Evolutionary conservation across 2,113 vertebrate genomes (phyloP).

Genomic region (Neotragus pygmaeus): DNA sequence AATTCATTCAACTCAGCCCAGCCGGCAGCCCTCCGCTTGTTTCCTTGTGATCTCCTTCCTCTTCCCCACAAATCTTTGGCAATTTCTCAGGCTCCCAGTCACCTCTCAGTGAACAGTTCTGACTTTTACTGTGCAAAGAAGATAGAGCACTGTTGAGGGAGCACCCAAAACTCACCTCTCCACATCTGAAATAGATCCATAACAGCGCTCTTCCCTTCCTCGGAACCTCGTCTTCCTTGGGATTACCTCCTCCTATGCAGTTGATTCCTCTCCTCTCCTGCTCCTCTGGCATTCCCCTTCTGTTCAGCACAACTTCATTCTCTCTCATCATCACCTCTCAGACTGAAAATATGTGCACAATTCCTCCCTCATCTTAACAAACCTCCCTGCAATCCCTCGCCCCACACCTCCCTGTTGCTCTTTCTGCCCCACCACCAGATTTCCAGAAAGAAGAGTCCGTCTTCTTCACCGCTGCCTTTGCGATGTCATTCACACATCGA

Average conservation of each 20-base stretch:
- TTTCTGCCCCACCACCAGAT: neutral
- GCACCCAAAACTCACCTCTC: neutral
- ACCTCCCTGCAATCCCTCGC: neutral
- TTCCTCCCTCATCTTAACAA: neutral
- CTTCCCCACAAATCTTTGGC: neutral
- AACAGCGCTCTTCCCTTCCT: neutral
- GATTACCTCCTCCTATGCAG: neutral
- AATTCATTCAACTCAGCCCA: neutral
- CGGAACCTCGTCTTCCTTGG: neutral
- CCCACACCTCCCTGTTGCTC: no score
- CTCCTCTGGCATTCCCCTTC: neutral
- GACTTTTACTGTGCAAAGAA: neutral
- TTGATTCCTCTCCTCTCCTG: neutral
- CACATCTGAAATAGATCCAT: fast-evolving
- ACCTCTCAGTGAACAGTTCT: neutral
- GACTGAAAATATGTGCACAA: neutral
- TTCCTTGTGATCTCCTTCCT: neutral
- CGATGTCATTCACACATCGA: neutral
- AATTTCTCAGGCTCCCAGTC: neutral
- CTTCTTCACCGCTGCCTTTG: neutral
- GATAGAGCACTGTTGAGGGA: neutral
- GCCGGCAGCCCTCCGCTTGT: neutral
- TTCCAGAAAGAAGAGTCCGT: neutral
- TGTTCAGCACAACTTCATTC: neutral
- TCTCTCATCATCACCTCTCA: neutral